Evolutionary conservation across 2,888 invertebrate species (phyloP), one percentile per base, ranked within the genome.

Genomic region (Protodeltote pygarga): DNA sequence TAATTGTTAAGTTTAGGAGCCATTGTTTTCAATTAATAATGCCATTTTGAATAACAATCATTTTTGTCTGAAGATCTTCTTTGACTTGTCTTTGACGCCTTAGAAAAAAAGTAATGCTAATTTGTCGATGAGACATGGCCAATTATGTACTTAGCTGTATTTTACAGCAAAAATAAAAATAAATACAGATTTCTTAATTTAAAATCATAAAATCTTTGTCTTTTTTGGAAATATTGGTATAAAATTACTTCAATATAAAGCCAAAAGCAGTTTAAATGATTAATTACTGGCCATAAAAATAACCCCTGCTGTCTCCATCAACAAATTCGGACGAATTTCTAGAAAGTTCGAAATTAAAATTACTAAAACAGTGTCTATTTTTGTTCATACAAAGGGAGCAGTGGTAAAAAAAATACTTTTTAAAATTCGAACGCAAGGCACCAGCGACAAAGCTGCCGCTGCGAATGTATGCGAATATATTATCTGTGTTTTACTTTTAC

Each of bases 361-460:
- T 21, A 62, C 20, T 13, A 44, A 55, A 44, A 50, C 63, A 57
- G 27, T 16, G 8, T 39, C 24, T 39, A 35, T 44, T 63, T 61
- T 52, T 47, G 25, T 44, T 37, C 40, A 31, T 40, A 44, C 44
- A 20, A 21, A 24, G 39, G 15, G 23, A 31, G 42, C 50, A 49
- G 33, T n/a, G n/a, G n/a, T n/a, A 51, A 41, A 75, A 75, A 73
- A 74, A 70, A 67, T 57, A 39, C 48, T 50, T 65, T 73, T 74
- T 71, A 66, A 76, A 75, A 73, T 77, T 76, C 73, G 64, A 61
- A 64, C 53, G 39, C 59, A 53, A 49, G 34, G 28, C 61, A 34
- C 53, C 39, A 44, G 49, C 60, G 65, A 52, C 77, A 76, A 77
- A 75, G 73, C 64, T 41, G 48, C 73, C 74, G 75, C 57, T 49